A percentile compares a stretch with the other conserved stretches of the same genome.
phyloP scores from a whole-genome alignment of 2,888 invertebrate genomes.

The Caenorhabditis wallacei region DNA sequence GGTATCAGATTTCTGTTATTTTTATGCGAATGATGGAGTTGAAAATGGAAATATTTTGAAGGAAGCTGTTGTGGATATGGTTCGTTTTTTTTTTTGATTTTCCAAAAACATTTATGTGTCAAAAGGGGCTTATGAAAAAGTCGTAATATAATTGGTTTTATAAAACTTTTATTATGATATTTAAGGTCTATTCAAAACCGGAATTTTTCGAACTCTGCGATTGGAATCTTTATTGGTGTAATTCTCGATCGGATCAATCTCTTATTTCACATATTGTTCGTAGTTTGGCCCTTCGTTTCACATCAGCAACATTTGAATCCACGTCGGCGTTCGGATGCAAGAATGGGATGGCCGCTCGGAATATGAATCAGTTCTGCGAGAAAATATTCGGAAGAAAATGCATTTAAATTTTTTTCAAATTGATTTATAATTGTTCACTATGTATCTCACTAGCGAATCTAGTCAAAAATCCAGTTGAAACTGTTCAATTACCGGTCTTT shows the following conservation, averaged over 20 bases:
- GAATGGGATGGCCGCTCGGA: conserved; percentile 65
- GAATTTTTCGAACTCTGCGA: conserved; percentile 73
- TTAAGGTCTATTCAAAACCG: conserved; percentile 71
- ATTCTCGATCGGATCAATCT: conserved; percentile 58
- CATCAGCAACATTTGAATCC: conserved; percentile 61
- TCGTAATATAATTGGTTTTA: background rate
- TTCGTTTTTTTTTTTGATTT: conserved; percentile 15
- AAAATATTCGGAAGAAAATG: conserved; percentile 70
- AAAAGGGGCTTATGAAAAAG: too few species aligned
- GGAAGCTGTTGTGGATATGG: conserved; percentile 71
- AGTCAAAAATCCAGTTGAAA: conserved; percentile 50
- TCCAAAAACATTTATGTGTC: too few species aligned
- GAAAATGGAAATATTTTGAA: conserved; percentile 62
- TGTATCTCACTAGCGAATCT: conserved; percentile 52
- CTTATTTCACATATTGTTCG: conserved; percentile 61
- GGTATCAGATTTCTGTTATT: conserved; percentile 81
- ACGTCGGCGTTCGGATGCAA: conserved; percentile 68
- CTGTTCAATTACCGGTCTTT: conserved; percentile 29
- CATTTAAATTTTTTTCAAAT: conserved; percentile 44
- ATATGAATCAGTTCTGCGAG: conserved; percentile 68
- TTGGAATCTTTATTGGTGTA: conserved; percentile 75
- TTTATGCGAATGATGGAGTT: conserved; percentile 72
- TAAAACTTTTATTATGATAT: background rate
- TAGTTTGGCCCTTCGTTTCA: conserved; percentile 63
- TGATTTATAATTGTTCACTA: background rate